phyloP scores from a whole-genome alignment of 92 coral and sea anemone species.

The Paragorgia papillata region DNA sequence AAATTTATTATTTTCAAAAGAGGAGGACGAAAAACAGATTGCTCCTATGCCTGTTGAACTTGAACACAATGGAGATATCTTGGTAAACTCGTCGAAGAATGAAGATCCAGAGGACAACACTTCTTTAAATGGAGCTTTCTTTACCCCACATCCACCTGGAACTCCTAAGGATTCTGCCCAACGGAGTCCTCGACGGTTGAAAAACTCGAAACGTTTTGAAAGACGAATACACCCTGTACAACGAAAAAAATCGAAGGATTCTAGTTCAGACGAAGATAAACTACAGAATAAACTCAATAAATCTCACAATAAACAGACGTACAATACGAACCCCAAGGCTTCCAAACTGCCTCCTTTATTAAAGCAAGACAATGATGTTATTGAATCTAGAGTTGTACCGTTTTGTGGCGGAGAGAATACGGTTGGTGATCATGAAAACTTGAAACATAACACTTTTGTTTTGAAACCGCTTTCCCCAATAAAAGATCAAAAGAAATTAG shows the following conservation, averaged over 20 bases:
- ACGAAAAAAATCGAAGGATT: neutral
- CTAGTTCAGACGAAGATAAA: slow-evolving; percentile 23
- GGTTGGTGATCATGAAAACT: neutral
- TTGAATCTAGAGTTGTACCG: neutral
- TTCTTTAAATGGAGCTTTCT: neutral
- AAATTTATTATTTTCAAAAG: no score
- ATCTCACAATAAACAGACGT: neutral
- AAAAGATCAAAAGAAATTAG: slow-evolving; percentile 10
- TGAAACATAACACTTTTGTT: neutral
- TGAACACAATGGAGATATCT: neutral
- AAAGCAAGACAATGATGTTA: neutral
- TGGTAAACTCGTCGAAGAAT: slow-evolving; percentile 7
- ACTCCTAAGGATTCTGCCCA: neutral
- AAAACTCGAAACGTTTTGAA: slow-evolving; percentile 6
- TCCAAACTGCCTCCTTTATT: slow-evolving; percentile 31
- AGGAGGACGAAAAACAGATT: no score
- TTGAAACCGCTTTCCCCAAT: slow-evolving; percentile 24
- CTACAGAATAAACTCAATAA: no score
- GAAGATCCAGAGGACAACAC: neutral
- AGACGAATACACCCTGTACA: neutral
- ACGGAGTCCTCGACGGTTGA: slow-evolving; percentile 3
- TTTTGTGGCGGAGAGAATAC: neutral
- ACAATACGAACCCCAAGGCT: neutral
- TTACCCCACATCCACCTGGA: slow-evolving; percentile 36
- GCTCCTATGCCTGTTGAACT: no score